Base-by-base conservation (phyloP, 2,888 invertebrate species). In the Limenitis camilla region DNA sequence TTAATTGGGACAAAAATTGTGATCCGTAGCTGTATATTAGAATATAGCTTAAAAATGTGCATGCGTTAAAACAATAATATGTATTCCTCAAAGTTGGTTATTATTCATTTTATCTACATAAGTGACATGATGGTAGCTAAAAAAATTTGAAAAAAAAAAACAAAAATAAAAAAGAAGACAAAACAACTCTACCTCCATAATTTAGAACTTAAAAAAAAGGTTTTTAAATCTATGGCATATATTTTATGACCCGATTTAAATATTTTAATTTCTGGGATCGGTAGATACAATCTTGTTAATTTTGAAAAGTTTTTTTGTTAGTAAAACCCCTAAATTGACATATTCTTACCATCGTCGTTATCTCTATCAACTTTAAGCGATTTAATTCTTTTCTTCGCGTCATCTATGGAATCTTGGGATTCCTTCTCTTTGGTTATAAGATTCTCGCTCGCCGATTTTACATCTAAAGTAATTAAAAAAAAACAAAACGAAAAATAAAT, bases 321-420 rank as follows among this genome's bases (percentile, higher is more conserved):
- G 42, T 31, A 35, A 5, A 38, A 33, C 4, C 40, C 19, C 28
- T 40, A 44, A 28, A 11, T 11, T 42, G n/a, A 47, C n/a, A 49
- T 32, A 33, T 54, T 67, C 80, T 87, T 86, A 87, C 87, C 87
- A 60, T 87, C 85, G 29, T 86, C 84, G 49, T 85, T 84, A 40
- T 84, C 85, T 67, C 79, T 76, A 74, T 83, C 87, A 54, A 84
- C 80, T 78, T 84, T 87, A 58, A 87, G 75, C 4, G 86, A 85
- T 51, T 84, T 82, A 66, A 87, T 86, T 65, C 81, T 67, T 67
- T 79, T 71, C 76, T 86, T 87, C 63, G 66, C 86, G 59, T 86
- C 86, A 43, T 83, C 83, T 48, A 87, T 87, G 2, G 81, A 77
- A 49, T 82, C 79, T 62, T 81, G 78, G 8, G 83, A 78, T 5